Evolutionary conservation across 2,888 invertebrate genomes (phyloP), one percentile per base, ranked within the genome.

Genomic region (Caenorhabditis virilis): DNA sequence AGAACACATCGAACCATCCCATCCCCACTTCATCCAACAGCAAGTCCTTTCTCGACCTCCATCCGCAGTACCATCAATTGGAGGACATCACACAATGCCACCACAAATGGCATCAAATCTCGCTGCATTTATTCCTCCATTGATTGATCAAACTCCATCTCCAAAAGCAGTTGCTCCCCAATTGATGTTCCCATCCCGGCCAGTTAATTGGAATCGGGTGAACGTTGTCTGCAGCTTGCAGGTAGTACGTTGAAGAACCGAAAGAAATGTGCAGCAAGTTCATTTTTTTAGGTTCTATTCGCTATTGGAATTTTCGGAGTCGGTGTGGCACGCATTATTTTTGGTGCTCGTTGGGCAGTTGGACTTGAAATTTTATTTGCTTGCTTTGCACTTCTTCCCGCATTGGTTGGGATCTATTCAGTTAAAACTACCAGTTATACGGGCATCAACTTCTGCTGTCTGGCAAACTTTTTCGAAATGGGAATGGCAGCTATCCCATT

Each of bases 321-420:
- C 15, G 65, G 65, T 7, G 56, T 60, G 5, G 42, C 50, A 3
- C 55, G 65, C 13, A 60, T 65, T 33, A 20, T 65, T 2, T 53
- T 27, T 16, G 60, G 65, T 15, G 38, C 65, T 16, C 47, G 52
- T 6, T 65, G 65, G 65, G 65, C 60, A 2, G 53, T 65, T 22
- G 65, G 65, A 25, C 50, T 65, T 18, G 65, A 65, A 18, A 59
- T 65, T 13, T 45, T 65, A 30, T 65, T 60, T 22, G 59, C 65
- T 18, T 60, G 60, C 7, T 56, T 41, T 22, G 42, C 60, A 2
- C 38, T 65, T 0, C 50, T 65, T 47, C 65, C 65, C 13, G 33
- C 65, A 22, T 47, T 65, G 4, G 49, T 53, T 25, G 65, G 65
- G 2, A 52, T 65, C 15, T 59, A 53, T 45, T 52, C 65, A 20